phyloP scores from a whole-genome alignment of 2,113 vertebrate genomes.

The Solea solea region DNA sequence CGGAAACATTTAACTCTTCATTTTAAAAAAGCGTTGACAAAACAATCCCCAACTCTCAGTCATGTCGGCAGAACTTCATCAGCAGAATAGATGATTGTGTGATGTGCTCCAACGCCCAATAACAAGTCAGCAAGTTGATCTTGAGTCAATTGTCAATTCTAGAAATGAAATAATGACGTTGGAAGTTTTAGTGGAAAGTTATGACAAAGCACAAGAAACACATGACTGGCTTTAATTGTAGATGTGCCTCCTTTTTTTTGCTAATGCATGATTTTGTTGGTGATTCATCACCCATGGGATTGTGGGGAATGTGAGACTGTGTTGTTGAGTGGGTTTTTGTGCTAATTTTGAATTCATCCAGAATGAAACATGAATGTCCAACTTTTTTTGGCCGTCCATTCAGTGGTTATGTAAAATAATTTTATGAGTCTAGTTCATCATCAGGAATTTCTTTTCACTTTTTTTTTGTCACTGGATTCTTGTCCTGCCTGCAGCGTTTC shows the following conservation, averaged over 20 bases:
- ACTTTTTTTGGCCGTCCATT: neutral
- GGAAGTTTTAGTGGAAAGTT: neutral
- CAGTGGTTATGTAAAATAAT: neutral
- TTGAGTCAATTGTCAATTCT: neutral
- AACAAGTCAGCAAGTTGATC: neutral
- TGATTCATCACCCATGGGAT: neutral
- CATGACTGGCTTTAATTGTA: no score
- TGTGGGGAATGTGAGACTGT: neutral
- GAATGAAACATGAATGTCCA: neutral
- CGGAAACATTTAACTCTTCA: neutral
- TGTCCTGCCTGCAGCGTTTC: neutral
- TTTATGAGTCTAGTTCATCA: no score
- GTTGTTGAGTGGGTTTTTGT: neutral
- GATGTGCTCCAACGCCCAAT: neutral
- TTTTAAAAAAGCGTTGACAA: neutral
- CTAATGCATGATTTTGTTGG: neutral
- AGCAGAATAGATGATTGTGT: neutral
- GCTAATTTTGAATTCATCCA: neutral
- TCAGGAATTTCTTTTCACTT: no score
- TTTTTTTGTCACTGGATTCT: constrained; percentile 9
- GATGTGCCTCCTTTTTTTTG: neutral
- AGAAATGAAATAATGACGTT: no score
- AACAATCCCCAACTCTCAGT: neutral
- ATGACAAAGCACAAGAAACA: neutral
- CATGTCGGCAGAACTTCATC: neutral